Percentiles rank a stretch among this genome's conserved stretches.
Evolutionary conservation across 2,797 vertebrate species (phyloP).

Genomic region (Acrossocheilus wenchowensis): DNA sequence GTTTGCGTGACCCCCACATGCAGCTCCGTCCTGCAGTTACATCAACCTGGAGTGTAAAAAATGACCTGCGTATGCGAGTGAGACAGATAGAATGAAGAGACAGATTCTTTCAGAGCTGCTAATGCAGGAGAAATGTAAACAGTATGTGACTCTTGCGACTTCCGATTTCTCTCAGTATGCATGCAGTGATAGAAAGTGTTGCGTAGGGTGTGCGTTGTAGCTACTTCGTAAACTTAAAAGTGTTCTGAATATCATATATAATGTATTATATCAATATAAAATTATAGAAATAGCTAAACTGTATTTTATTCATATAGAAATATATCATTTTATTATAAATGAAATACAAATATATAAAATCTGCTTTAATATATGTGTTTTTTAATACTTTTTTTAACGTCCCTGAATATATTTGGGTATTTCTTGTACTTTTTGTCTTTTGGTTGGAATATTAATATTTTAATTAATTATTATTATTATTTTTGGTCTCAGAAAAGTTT

Average conservation of each 20-base stretch:
- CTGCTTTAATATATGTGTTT: background rate
- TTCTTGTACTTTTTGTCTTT: background rate
- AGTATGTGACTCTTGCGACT: background rate
- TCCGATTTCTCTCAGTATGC: background rate
- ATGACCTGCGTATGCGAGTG: slow-evolving; percentile 67
- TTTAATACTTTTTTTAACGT: background rate
- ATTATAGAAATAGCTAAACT: background rate
- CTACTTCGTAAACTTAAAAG: background rate
- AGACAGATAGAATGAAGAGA: background rate
- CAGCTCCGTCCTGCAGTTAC: slow-evolving; percentile 77
- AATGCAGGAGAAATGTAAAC: slow-evolving; percentile 9
- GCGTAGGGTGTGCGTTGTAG: background rate
- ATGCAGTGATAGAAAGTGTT: background rate
- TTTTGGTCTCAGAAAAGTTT: background rate
- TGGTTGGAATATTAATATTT: background rate
- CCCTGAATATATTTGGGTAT: background rate
- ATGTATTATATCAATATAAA: background rate
- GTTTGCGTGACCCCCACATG: slow-evolving; percentile 79
- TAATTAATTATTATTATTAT: background rate
- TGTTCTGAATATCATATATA: background rate
- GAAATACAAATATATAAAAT: background rate
- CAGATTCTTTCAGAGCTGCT: background rate
- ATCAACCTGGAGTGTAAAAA: slow-evolving; percentile 80
- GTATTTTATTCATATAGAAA: background rate
- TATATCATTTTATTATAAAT: background rate